Evolutionary conservation across 2,797 vertebrate species (phyloP).

Genomic region (Peromyscus nudipes): DNA sequence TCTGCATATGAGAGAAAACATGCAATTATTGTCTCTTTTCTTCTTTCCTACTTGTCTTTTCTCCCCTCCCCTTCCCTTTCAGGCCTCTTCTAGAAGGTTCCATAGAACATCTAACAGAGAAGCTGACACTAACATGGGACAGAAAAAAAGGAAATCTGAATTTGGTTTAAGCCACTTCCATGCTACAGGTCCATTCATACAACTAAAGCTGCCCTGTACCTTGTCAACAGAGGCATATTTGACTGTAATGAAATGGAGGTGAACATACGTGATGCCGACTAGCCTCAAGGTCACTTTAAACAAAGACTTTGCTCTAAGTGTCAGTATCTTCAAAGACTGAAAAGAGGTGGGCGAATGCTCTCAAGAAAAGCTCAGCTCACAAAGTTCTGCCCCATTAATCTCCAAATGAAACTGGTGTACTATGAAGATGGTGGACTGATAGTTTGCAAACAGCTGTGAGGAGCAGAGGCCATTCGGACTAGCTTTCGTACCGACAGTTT

Average conservation of each 20-base stretch:
- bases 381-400: not conserved
- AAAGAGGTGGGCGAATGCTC: not conserved
- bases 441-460: not conserved
- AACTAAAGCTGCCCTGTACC: not conserved
- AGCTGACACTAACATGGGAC: not conserved
- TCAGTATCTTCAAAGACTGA: slow-evolving; percentile 1
- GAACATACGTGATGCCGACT: not conserved
- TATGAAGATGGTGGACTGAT: not conserved
- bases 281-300: not conserved
- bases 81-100: not conserved
- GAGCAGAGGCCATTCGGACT: not conserved
- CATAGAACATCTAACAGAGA: not conserved
- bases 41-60: not conserved
- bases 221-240: not conserved
- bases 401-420: not conserved
- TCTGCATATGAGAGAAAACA: not conserved
- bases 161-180: not conserved
- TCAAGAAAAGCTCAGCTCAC: not conserved
- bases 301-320: not conserved
- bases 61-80: not conserved
- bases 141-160: not conserved
- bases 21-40: not conserved
- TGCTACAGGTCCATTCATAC: not conserved
- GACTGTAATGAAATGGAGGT: not conserved
- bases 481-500: not conserved